Evolutionary conservation across 2,888 invertebrate genomes (phyloP).

Genomic region (Macrostomum cliftonense): DNA sequence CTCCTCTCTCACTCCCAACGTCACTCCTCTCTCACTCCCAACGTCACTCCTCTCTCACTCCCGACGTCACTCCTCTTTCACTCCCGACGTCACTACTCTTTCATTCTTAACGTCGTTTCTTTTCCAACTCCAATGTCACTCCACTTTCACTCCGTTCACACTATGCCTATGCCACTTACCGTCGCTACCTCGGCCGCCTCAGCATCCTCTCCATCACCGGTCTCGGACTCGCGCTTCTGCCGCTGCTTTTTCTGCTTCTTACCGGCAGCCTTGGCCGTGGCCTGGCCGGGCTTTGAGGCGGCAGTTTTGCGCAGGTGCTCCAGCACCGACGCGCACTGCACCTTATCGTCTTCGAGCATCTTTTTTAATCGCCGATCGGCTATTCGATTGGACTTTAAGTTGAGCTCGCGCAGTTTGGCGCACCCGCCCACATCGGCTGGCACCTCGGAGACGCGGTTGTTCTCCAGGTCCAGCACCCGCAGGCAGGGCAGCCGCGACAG

Average conservation of each 20-base stretch:
- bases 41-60: too few species aligned
- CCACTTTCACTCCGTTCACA: too few species aligned
- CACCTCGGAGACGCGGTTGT: slow-evolving; percentile 49
- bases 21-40: too few species aligned
- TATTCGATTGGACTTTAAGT: slow-evolving; percentile 54
- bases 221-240: neutral
- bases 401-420: slow-evolving; percentile 55
- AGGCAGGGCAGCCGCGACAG: slow-evolving; percentile 46
- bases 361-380: slow-evolving; percentile 54
- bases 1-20: too few species aligned
- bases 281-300: slow-evolving; percentile 23
- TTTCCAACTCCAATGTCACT: too few species aligned
- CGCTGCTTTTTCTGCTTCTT: slow-evolving; percentile 13
- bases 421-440: slow-evolving; percentile 53
- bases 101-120: too few species aligned
- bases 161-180: too few species aligned
- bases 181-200: neutral
- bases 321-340: slow-evolving; percentile 49
- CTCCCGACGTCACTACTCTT: too few species aligned
- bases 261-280: slow-evolving; percentile 21
- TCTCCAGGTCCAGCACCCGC: slow-evolving; percentile 52
- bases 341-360: slow-evolving; percentile 49
- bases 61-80: too few species aligned
- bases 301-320: slow-evolving; percentile 49
- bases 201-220: neutral